Evolutionary conservation across 2,888 invertebrate genomes (phyloP), one percentile per base, ranked within the genome.

Genomic region (Sthenelais limicola): DNA sequence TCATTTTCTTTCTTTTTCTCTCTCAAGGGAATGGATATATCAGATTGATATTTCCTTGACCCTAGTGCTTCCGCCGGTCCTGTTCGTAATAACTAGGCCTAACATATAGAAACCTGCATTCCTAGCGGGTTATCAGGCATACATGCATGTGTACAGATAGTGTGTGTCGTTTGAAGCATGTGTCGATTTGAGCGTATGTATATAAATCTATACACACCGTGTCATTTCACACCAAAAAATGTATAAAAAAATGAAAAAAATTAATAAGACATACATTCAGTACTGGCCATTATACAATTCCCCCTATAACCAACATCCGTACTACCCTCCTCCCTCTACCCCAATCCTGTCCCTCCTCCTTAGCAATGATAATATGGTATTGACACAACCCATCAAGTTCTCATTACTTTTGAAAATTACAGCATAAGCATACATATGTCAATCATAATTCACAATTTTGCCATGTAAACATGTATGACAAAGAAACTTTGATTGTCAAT

Each of bases 141-240:
- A 32, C n/a, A n/a, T n/a, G n/a, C n/a, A 9, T 28, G 62, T 62
- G 62, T 62, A 62, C 62, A 62, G 62, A 35, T 62, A 62, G 62
- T 62, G 62, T 38, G 62, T 62, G 62, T 62, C 62, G 62, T 62
- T 62, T 62, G 62, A 38, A 62, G 62, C 62, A 62, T 62, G 62
- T 62, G 62, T 62, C 62, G 38, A 62, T 62, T 62, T 35, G 62
- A 62, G 62, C 62, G 62, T 62, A 62, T 62, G 62, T 62, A 52
- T n/a, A 52, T 52, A 56, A 33, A 62, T 62, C 35, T 5, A 62
- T 43, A 62, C 56, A 35, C 38, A 62, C 21, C 38, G 62, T 62
- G 62, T 26, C 62, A 62, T 38, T 35, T 62, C 62, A 62, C 62
- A 62, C 62, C 38, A 62, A 62, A 38, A 62, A n/a, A n/a, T n/a